These are phyloP conservation scores for Podarcis lilfordi DNA, from an alignment of 2,797 vertebrate genomes.

Conservation along the genomic window DNA sequence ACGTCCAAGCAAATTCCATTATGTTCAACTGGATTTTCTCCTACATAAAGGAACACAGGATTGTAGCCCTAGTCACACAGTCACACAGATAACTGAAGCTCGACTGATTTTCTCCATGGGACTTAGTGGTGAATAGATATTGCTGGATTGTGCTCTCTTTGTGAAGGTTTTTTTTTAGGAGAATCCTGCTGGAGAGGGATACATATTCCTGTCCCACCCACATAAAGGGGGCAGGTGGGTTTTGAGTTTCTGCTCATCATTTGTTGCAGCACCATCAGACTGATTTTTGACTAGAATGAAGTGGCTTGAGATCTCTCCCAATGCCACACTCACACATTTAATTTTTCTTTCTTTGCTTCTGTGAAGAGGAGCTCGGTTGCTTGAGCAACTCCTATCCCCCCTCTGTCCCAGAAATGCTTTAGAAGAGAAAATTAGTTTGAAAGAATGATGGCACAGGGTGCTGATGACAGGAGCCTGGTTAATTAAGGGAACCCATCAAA, in stretches of 20 bases:
- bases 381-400: background rate
- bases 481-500: background rate
- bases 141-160: background rate
- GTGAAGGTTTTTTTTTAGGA: background rate
- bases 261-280: background rate
- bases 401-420: background rate
- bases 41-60: background rate
- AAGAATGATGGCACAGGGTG: conserved; percentile 14
- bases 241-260: background rate
- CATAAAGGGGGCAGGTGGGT: background rate
- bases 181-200: background rate
- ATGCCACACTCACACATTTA: background rate
- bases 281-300: background rate
- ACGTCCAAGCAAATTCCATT: no score
- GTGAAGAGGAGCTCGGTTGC: background rate
- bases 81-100: background rate
- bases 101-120: background rate
- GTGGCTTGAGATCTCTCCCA: background rate
- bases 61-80: background rate
- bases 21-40: background rate
- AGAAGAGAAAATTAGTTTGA: background rate
- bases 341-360: background rate
- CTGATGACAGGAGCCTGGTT: conserved; percentile 4
- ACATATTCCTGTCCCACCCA: background rate
- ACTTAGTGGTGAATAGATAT: background rate